Base-by-base conservation (phyloP, 2,797 vertebrate species). In the Lacerta bilineata region DNA sequence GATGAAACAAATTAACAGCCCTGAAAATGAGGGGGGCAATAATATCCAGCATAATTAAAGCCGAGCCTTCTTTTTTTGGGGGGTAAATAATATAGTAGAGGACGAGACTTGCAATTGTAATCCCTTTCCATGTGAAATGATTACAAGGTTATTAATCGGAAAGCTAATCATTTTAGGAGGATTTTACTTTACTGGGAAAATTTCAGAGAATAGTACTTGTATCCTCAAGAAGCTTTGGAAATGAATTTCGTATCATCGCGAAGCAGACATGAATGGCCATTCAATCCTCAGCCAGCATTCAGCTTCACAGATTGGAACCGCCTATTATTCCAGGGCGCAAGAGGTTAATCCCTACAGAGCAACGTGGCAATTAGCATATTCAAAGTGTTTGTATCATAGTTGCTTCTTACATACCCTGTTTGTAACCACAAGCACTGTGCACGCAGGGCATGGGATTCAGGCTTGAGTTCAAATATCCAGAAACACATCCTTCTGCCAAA, bases 1-100 rank as follows among this genome's bases (percentile, higher is more conserved):
- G 36, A 85, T 85, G 78, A 46, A 89, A 75, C 55, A 85, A 85
- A 81, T 89, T 29, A 85, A 80, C 69, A 74, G 25, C 41, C 39
- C 83, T 66, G 77, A 80, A 89, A 61, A 75, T 68, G n/a, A 76
- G 33, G 59, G 33, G 59, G 23, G 41, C 17, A n/a, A 76, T 85
- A 76, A 85, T 59, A 80, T 79, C 84, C 66, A 18, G 27, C 29
- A 20, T 71, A 84, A 79, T 72, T 71, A 79, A 72, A 79, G 43
- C 61, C n/a, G 68, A 78, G 29, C 11, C 11, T 29, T 69, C 18
- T 4, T 41, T 68, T 69, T 86, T 64, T 59, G n/a, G n/a, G n/a
- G n/a, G 50, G 50, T 55, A 85, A 85, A 76, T 80, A 85, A 85
- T 66, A 74, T 29, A 50, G 6, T 74, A 41, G 20, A 87, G 71